These are phyloP conservation scores for Ceyx margarethae DNA, from an alignment of 2,113 vertebrate genomes.

Conservation along the genomic window DNA sequence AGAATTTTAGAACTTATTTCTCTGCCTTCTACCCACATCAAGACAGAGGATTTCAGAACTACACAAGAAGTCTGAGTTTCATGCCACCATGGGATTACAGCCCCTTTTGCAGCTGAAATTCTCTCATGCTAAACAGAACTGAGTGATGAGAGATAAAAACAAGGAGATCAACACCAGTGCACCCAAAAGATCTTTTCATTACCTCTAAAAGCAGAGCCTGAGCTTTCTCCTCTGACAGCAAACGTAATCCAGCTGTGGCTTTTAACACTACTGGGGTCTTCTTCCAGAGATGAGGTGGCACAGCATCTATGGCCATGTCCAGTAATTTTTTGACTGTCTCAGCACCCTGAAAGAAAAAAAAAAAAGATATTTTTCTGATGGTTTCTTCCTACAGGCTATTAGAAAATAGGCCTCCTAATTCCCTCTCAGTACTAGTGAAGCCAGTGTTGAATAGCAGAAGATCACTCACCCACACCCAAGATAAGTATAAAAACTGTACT, in stretches of 20 bases:
- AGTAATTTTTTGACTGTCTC: conserved; percentile 85
- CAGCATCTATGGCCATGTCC: conserved; percentile 86
- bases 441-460: background rate
- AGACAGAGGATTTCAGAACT: background rate
- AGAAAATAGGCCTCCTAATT: background rate
- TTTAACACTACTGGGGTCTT: conserved; percentile 92
- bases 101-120: background rate
- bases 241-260: conserved; percentile 92
- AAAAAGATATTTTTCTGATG: background rate
- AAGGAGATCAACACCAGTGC: background rate
- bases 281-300: conserved; percentile 88
- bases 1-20: background rate
- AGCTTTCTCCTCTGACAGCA: conserved; percentile 89
- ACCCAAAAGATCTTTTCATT: background rate
- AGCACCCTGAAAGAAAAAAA: conserved; percentile 79
- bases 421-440: background rate
- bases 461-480: background rate
- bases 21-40: background rate
- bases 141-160: background rate
- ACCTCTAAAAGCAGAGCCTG: conserved; percentile 88
- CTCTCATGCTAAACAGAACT: background rate
- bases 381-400: background rate
- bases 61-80: background rate
- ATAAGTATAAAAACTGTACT: background rate
- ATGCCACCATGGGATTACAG: background rate